Percentiles rank a stretch among this genome's conserved stretches.
phyloP scores from a whole-genome alignment of 2,797 vertebrate species.

The Cossypha heuglini region DNA sequence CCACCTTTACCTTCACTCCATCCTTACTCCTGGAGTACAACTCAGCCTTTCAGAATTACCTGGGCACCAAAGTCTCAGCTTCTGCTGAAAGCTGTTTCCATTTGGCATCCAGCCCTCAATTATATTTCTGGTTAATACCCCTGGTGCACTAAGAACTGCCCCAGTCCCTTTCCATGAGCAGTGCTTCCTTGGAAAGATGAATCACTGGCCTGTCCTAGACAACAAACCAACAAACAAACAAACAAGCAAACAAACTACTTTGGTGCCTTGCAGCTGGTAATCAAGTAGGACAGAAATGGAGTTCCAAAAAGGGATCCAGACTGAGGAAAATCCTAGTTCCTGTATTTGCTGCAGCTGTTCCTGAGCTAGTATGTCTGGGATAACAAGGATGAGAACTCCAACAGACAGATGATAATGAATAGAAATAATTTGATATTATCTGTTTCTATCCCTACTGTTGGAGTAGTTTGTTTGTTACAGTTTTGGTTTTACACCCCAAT shows the following conservation, averaged over 20 bases:
- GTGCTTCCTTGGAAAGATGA: background rate
- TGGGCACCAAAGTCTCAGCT: background rate
- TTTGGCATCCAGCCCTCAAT: background rate
- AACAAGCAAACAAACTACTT: background rate
- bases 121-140: background rate
- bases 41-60: background rate
- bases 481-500: background rate
- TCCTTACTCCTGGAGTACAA: background rate
- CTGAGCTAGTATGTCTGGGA: background rate
- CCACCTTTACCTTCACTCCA: background rate
- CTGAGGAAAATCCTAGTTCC: background rate
- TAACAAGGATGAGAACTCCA: background rate
- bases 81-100: background rate
- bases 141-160: background rate
- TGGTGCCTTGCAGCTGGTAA: background rate
- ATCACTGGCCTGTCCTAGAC: background rate
- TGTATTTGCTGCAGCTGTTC: background rate
- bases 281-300: background rate
- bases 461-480: background rate
- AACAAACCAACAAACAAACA: background rate
- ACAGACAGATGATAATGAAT: background rate
- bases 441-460: background rate
- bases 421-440: slow-evolving; percentile 2
- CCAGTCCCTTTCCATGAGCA: background rate
- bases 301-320: background rate